A percentile compares a stretch with the other conserved stretches of the same genome.
Evolutionary conservation across 2,113 vertebrate genomes (phyloP).

Genomic region (Halichoerus grypus): DNA sequence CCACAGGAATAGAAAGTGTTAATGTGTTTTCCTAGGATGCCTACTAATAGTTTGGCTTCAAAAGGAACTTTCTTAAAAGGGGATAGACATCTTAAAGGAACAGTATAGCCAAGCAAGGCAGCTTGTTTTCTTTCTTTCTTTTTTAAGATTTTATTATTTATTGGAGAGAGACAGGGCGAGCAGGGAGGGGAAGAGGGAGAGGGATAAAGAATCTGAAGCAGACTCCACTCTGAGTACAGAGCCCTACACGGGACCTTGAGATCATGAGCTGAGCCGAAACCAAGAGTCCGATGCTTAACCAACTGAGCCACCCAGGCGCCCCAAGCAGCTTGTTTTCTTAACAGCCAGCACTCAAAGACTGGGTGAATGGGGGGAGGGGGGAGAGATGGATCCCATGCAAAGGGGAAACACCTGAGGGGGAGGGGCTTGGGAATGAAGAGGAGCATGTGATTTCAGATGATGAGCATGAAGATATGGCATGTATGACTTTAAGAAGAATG

Average conservation of each 20-base stretch:
- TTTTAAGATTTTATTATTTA: background rate
- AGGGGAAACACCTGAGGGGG: background rate
- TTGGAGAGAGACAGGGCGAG: background rate
- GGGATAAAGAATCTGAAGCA: background rate
- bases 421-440: background rate
- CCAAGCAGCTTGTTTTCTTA: background rate
- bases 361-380: background rate
- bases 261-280: background rate
- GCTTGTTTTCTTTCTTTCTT: background rate
- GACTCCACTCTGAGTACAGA: background rate
- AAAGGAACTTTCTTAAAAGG: slow-evolving; percentile 40
- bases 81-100: background rate
- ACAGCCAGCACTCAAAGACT: background rate
- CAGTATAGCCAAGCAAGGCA: background rate
- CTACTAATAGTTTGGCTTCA: background rate
- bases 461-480: background rate
- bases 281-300: background rate
- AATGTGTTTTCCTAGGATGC: slow-evolving; percentile 14
- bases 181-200: background rate
- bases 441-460: background rate
- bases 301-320: background rate
- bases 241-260: background rate
- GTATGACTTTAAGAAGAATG: background rate
- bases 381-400: background rate
- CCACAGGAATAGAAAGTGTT: background rate